Conservation (phyloP, 2,797 vertebrate species). For the Champsocephalus gunnari region DNA sequence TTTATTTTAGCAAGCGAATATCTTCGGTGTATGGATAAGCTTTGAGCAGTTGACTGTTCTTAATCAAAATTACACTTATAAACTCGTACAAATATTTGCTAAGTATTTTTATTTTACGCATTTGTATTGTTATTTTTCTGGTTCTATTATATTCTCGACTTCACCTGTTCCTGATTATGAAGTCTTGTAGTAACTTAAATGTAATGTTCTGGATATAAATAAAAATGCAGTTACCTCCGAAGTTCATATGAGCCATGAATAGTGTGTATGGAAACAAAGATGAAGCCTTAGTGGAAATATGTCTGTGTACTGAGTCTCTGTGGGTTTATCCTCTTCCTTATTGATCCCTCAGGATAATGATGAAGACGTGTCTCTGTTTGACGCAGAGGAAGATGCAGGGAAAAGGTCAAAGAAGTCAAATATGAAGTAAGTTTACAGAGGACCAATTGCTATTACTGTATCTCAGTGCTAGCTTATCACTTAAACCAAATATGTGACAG, state of each 20-base stretch:
- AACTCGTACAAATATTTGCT: background rate
- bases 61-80: background rate
- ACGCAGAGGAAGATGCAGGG: constrained; percentile 90
- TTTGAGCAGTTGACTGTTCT: no score
- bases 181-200: no score
- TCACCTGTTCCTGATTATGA: no score
- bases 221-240: background rate
- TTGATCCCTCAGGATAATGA: constrained; percentile 88
- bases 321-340: constrained; percentile 38
- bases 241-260: background rate
- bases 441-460: background rate
- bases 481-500: background rate
- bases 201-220: background rate
- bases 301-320: background rate
- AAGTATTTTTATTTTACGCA: no score
- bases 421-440: constrained; percentile 84
- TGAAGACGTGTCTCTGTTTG: constrained; percentile 95
- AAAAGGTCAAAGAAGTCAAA: constrained; percentile 83
- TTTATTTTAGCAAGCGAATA: background rate
- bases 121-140: no score
- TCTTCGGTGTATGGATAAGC: background rate
- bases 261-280: background rate
- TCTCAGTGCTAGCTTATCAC: background rate
- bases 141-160: no score
- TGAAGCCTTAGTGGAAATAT: background rate